A percentile compares a stretch with the other conserved stretches of the same genome.
These are phyloP conservation scores for Aegotheles bennettii DNA, from an alignment of 2,113 vertebrate genomes.

Conservation along the genomic window DNA sequence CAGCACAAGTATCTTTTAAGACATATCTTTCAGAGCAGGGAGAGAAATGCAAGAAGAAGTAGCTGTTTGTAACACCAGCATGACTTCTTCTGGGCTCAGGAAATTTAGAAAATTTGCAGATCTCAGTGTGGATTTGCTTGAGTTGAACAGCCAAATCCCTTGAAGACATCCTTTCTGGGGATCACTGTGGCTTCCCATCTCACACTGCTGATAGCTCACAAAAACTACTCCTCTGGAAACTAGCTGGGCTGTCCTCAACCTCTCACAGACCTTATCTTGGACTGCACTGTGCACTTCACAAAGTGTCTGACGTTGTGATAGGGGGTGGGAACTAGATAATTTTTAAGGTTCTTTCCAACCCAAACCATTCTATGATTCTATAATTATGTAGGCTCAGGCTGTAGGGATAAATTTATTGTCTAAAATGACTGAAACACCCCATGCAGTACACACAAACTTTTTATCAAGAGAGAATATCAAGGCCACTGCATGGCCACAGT, in stretches of 20 bases:
- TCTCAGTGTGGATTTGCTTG: background rate
- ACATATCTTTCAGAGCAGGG: background rate
- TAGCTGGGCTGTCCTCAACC: background rate
- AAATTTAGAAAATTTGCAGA: background rate
- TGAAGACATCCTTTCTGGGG: background rate
- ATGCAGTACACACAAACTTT: background rate
- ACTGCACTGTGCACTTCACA: background rate
- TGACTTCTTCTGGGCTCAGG: background rate
- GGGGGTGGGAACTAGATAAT: background rate
- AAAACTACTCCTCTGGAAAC: background rate
- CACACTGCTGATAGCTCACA: background rate
- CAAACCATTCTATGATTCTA: background rate
- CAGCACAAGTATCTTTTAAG: background rate
- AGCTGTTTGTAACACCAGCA: background rate
- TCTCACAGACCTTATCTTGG: background rate
- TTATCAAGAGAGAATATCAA: background rate
- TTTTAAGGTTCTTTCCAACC: background rate
- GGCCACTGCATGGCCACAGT: fast-evolving
- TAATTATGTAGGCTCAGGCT: background rate
- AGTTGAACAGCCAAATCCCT: background rate
- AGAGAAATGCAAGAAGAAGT: background rate
- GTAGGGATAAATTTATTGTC: background rate
- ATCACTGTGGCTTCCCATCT: background rate
- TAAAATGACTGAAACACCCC: background rate
- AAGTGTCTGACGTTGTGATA: background rate